phyloP scores from a whole-genome alignment of 2,888 invertebrate species.

The Carcina quercana region DNA sequence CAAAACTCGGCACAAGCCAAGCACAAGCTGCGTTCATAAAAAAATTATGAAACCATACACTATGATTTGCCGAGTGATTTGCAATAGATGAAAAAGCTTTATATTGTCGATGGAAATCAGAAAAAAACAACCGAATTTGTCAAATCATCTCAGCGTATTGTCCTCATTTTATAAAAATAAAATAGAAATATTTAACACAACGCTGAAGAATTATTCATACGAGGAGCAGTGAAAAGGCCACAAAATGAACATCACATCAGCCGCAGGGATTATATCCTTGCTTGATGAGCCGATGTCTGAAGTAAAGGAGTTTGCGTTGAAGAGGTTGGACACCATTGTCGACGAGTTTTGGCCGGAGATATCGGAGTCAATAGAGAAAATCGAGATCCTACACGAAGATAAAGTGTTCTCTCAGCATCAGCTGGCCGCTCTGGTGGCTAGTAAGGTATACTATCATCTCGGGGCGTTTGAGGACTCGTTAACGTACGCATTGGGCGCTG shows the following conservation, averaged over 20 bases:
- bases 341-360: constrained; percentile 99
- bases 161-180: constrained; percentile 24
- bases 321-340: constrained; percentile 93
- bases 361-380: constrained; percentile 97
- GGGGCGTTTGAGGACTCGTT: constrained; percentile 98
- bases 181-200: constrained; percentile 11
- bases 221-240: constrained; percentile 6
- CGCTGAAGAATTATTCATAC: constrained; percentile 10
- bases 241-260: constrained; percentile 70
- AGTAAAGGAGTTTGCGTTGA: constrained; percentile 94
- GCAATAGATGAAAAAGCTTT: constrained; percentile 1
- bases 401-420: constrained; percentile 90
- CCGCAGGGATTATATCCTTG: constrained; percentile 95
- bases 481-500: constrained; percentile 97
- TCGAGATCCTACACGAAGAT: constrained; percentile 97
- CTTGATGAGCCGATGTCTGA: constrained; percentile 96
- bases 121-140: constrained; percentile 50
- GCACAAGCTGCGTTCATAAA: neutral
- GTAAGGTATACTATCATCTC: constrained; percentile 98
- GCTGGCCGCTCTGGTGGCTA: constrained; percentile 96
- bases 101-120: constrained; percentile 32
- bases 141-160: constrained; percentile 58
- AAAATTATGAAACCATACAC: neutral
- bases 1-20: constrained; percentile 4
- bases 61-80: neutral